Evolutionary conservation across 2,888 invertebrate genomes (phyloP), one percentile per base, ranked within the genome.

Genomic region (Patella pellucida): DNA sequence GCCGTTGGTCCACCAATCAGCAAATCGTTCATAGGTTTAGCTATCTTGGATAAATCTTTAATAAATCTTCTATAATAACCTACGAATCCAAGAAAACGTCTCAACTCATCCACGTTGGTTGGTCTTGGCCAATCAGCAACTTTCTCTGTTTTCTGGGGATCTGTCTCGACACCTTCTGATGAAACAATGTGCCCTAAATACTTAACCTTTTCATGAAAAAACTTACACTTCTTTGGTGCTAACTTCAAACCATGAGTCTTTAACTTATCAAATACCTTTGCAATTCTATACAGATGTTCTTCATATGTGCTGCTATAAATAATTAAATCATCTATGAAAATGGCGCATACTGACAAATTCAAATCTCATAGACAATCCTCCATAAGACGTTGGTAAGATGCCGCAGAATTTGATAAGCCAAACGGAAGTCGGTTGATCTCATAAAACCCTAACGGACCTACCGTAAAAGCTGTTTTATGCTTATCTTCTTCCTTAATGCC

Each of bases 21-120:
- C 14, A 80, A 62, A 41, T 78, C 80, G 68, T 80, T 80, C 50
- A 78, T 16, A 16, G 74, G 80, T n/a, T 73, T 76, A 0, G 71
- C 76, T 54, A 78, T 78, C n/a, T 67, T 74, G 1, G 76, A 52
- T 27, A 54, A 75, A 54, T 74, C 74, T n/a, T 75, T 68, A 27
- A 76, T 52, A 68, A 77, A 80, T 14, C 71, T 72, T 0, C 77
- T 54, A 70, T 76, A 79, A 72, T 77, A 79, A 3, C 77, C 75
- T 1, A 75, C 41, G 41, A 41, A 41, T 1, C 9, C 7, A 7
- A 41, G 41, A 41, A 41, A 41, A 41, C 41, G 41, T 52, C 76
- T 69, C 7, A 79, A 52, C 15, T 74, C 70, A n/a, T 77, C 74
- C 12, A 79, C 31, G 52, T 71, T 73, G 7, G 50, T 73, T 31